These are phyloP conservation scores for Pluvialis apricaria DNA, from an alignment of 2,113 vertebrate species.

Conservation along the genomic window DNA sequence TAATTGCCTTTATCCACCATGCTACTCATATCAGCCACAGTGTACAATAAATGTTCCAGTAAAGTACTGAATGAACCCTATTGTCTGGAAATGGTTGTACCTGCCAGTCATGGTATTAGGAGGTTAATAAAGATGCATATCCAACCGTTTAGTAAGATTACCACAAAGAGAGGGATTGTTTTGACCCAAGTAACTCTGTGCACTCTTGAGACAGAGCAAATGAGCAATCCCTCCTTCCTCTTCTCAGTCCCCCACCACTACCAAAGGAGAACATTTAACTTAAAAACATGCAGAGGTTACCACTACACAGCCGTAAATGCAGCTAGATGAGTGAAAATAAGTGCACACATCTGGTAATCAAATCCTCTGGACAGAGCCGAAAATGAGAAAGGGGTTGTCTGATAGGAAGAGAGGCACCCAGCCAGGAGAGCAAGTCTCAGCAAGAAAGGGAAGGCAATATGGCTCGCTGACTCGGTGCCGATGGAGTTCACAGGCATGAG, in stretches of 20 bases:
- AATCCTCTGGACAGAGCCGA: background rate
- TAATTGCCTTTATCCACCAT: background rate
- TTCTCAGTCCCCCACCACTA: background rate
- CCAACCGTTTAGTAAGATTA: background rate
- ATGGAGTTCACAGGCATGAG: background rate
- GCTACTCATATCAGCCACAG: background rate
- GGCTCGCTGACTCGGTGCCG: fast-evolving
- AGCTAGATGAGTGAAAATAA: background rate
- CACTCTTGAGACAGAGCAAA: background rate
- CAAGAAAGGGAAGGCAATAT: background rate
- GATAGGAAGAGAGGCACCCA: background rate
- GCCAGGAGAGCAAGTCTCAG: background rate
- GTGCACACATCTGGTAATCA: background rate
- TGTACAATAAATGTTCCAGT: background rate
- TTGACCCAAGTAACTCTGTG: background rate
- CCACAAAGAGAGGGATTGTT: background rate
- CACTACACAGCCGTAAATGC: background rate
- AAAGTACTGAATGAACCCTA: background rate
- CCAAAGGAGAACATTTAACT: background rate
- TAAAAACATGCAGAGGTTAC: background rate
- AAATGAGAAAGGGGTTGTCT: background rate
- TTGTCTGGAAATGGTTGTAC: background rate
- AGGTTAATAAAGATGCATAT: background rate
- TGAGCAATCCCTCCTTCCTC: background rate
- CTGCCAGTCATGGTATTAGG: background rate